Evolutionary conservation across 2,113 vertebrate genomes (phyloP).

Genomic region (Malaclemys terrapin): DNA sequence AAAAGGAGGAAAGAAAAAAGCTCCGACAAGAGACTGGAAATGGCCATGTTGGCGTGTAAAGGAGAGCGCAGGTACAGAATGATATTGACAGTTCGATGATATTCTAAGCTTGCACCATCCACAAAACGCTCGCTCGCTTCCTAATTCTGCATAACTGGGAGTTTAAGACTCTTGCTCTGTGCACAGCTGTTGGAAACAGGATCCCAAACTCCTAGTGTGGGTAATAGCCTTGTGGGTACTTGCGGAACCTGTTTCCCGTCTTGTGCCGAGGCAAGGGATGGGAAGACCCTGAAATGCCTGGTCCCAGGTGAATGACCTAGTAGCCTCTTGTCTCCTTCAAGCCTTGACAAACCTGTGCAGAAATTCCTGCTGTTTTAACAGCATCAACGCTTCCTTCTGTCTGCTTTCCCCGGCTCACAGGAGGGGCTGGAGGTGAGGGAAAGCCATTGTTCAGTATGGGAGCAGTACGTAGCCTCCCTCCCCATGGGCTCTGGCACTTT

Average conservation of each 20-base stretch:
- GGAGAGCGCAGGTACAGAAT: constrained; percentile 60
- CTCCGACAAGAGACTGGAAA: constrained; percentile 80
- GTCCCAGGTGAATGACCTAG: not conserved
- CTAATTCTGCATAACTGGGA: not conserved
- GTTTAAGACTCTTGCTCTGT: not conserved
- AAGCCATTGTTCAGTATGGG: not conserved
- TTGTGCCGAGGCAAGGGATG: not conserved
- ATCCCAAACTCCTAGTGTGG: not conserved
- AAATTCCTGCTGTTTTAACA: not conserved
- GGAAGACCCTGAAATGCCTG: not conserved
- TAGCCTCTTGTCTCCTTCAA: not conserved
- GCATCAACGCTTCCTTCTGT: not conserved
- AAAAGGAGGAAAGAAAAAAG: constrained; percentile 82
- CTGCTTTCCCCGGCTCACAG: not conserved
- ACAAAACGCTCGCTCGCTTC: not conserved
- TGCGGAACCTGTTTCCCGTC: not conserved
- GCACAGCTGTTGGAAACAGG: accelerated
- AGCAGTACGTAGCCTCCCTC: not conserved
- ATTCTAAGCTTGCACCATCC: not conserved
- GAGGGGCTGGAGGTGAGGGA: not conserved
- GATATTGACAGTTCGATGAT: not conserved
- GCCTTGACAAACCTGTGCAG: not conserved
- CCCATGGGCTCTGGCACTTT: not conserved
- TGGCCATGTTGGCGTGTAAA: constrained; percentile 68
- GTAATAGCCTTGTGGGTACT: not conserved